Base-by-base conservation (phyloP, 1,140 invertebrate genomes). In the Drosophila biarmipes region DNA sequence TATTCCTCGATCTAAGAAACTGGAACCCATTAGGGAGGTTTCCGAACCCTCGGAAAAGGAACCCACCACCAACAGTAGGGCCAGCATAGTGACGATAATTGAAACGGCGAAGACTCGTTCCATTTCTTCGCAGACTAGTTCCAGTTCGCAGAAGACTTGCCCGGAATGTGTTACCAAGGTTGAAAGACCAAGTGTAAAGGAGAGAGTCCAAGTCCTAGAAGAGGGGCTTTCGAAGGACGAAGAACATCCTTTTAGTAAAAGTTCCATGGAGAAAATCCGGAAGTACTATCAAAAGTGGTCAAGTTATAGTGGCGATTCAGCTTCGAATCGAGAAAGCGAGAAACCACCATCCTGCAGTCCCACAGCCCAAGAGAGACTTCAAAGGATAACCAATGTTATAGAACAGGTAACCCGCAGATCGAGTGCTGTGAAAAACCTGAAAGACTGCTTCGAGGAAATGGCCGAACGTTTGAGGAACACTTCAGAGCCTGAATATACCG, bases 401-500 rank as follows among this genome's bases (percentile, higher is more conserved):
- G 27, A 49, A 6, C 27, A 49, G 46, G 46, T 49, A 0, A 49
- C 42, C 11, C 29, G 10, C 21, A 10, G 29, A n/a, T 43, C 45
- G 1, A 37, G 56, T 37, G 24, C 35, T 37, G 52, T 74, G 17
- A 10, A 24, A 3, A 51, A 37, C 8, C 6, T 75, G 7, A 51
- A 37, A n/a, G 14, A 34, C n/a, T 57, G 52, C n/a, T 75, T 66
- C 4, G 37, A 66, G 21, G 27, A 75, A 52, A 52, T 75, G 37
- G 38, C 45, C 0, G 46, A 42, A 1, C 46, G 38, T 2, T 7
- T 57, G 6, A 34, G 15, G 4, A 17, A 15, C 2, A 5, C 2
- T 3, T 4, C 34, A 1, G 15, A 24, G 5, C 1, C 21, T 4
- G 34, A 37, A 11, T 14, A n/a, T 10, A 12, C 21, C 2, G 2